Base-by-base conservation (phyloP, 2,888 invertebrate genomes). In the Chelonus formosanus region DNA sequence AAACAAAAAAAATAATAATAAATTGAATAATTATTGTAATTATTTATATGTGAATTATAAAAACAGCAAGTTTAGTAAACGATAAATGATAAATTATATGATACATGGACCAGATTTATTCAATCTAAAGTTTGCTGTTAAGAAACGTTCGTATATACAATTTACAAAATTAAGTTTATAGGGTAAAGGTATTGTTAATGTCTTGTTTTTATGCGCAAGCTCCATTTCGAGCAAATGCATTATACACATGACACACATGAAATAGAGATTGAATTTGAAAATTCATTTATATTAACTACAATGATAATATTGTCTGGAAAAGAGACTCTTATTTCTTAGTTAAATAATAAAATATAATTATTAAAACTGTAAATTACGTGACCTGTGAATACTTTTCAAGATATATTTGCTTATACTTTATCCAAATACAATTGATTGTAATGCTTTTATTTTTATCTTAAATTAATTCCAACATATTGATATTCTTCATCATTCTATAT, bases 21-120 rank as follows among this genome's bases (percentile, higher is more conserved):
- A 32, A 58, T 64, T 35, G 31, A 45, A 52, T 58, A 57, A 53
- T 55, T 5, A 54, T 60, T 48, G 52, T 48, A 48, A 65, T 65
- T 60, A 60, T 65, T 65, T 47, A 55, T 47, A 54, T 10, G 34
- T 59, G 10, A 36, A 54, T 10, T 48, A 48, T 20, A 31, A 48
- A 31, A 31, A 7, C 10, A 48, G 20, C 10, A 48, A 53, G 40
- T 20, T 44, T 45, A 35, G 47, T 35, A 47, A 5, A 47, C 43
- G 31, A 61, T 10, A 35, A 45, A 45, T 5, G 54, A 54, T 10
- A 32, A 32, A 7, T 32, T 8, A 35, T 40, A 48, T 7, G 10
- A 43, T 5, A 43, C 48, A 60, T 61, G 65, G 61, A 65, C 65
- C 65, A 65, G 61, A 56, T 56, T 60, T 56, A 63, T 63, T 56